Percentiles rank a stretch among this genome's conserved stretches.
Evolutionary conservation across 2,888 invertebrate species (phyloP).

Genomic region (Bugula neritina): DNA sequence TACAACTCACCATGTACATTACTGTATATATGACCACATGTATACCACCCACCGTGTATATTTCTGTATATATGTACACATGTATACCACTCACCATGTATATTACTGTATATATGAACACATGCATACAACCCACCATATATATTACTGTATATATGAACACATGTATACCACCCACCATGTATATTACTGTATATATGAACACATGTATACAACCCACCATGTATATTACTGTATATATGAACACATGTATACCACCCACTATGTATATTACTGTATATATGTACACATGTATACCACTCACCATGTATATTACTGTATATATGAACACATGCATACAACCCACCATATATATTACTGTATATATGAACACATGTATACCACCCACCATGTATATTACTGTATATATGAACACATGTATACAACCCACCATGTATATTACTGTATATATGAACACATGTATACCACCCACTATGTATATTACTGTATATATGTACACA

Average conservation of each 20-base stretch:
- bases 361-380: neutral
- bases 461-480: neutral
- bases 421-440: neutral
- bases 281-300: neutral
- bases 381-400: too few relatives aligned
- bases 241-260: neutral
- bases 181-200: neutral
- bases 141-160: neutral
- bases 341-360: neutral
- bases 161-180: neutral
- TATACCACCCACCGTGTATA: neutral
- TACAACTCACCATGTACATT: neutral
- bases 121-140: neutral
- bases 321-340: neutral
- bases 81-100: conserved; percentile 8
- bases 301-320: neutral
- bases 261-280: too few relatives aligned
- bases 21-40: neutral
- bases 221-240: neutral
- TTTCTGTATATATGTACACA: neutral
- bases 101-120: neutral
- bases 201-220: neutral
- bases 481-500: neutral
- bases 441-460: neutral
- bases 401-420: neutral